Base-by-base conservation (phyloP, 2,888 invertebrate genomes). In the Oligia fasciuncula region DNA sequence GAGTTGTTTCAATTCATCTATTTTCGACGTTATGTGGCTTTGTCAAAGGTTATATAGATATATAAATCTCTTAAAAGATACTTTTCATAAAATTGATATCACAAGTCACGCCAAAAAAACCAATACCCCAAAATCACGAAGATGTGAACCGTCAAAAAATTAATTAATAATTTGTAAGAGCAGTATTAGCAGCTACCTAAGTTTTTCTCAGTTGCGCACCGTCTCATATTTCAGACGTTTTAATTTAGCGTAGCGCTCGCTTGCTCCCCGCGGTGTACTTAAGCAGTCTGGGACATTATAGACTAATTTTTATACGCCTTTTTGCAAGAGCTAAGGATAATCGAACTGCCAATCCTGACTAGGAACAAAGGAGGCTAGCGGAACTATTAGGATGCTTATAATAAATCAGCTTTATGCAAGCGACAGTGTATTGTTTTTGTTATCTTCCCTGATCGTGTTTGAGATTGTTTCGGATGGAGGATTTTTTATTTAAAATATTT, bases 291-390 rank as follows among this genome's bases (percentile, higher is more conserved):
- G 92, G 93, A 95, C 94, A 93, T 95, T 94, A 93, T 91, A 94
- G 94, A 93, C 95, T 93, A 95, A 95, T 95, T 96, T 95, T 96
- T 96, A 94, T 94, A 92, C 92, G 92, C 93, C 94, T 93, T 96
- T 96, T 96, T 95, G 92, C 92, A 91, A 91, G 92, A 93, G 93
- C 91, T 87, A 88, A 89, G 94, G 94, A 96, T 96, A 96, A 96
- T 96, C 96, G 96, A 96, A 95, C 95, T 96, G 96, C 95, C 96
- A 96, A 96, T 96, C 96, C 94, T 87, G 92, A 90, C 90, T 85
- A 85, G 84, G 94, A 93, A 95, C 95, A 96, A 95, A 94, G 94
- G 90, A 92, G 81, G 89, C 90, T 87, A 89, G 67, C 85, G 89
- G 88, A 93, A 93, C 94, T 94, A 94, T 88, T 92, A 91, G 89